Conservation (phyloP, 2,797 vertebrate genomes). For the Danio tinwini region DNA sequence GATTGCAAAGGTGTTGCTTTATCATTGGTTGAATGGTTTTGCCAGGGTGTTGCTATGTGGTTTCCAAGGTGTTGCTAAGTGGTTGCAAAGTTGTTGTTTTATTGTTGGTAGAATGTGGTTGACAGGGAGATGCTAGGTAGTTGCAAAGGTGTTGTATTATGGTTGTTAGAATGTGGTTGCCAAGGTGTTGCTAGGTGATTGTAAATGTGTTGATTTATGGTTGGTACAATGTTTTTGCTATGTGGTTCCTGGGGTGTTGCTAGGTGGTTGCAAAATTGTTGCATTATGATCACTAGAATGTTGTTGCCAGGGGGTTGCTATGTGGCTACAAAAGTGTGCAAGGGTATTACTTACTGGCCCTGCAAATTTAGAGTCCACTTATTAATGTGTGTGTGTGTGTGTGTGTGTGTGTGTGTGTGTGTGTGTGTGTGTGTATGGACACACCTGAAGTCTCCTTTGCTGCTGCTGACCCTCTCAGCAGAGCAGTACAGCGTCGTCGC, state of each 20-base stretch:
- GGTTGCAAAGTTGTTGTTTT: no score
- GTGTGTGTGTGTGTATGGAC: slow-evolving; percentile 35
- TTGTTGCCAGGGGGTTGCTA: not conserved
- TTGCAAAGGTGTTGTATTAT: not conserved
- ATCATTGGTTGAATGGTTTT: no score
- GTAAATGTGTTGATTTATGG: not conserved
- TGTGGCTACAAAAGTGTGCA: not conserved
- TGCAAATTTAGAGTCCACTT: no score
- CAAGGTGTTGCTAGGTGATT: not conserved
- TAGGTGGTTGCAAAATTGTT: not conserved
- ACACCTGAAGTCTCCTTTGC: slow-evolving; percentile 94
- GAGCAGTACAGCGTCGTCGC: slow-evolving; percentile 86
- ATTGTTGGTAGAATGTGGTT: no score
- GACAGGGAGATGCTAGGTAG: no score
- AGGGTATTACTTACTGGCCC: no score
- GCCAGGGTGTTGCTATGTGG: not conserved
- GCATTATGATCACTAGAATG: not conserved
- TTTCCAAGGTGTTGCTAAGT: no score
- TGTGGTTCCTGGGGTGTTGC: not conserved
- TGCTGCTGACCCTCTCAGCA: slow-evolving; percentile 86
- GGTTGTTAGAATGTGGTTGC: not conserved
- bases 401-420: not conserved
- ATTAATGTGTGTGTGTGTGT: not conserved
- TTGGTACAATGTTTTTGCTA: not conserved
- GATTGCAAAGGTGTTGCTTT: no score